Percentiles rank a stretch among this genome's conserved stretches.
Evolutionary conservation across 2,797 vertebrate species (phyloP).

Genomic region (Furcifer pardalis): DNA sequence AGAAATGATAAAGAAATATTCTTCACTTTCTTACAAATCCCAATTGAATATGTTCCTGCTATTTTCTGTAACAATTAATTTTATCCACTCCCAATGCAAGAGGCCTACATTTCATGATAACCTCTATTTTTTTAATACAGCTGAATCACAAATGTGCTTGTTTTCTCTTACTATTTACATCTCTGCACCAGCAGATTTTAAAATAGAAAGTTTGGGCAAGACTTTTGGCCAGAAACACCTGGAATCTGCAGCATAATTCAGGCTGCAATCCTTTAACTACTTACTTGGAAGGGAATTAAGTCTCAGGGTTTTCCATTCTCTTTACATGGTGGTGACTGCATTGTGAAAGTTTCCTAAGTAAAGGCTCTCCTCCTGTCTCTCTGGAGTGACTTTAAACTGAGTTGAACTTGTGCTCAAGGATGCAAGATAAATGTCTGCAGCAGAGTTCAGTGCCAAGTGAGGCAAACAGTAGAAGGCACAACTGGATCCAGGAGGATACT

Average conservation of each 20-base stretch:
- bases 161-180: neutral
- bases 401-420: too few species aligned
- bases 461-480: neutral
- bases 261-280: neutral
- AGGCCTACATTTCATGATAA: conserved; percentile 7
- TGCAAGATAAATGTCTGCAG: too few species aligned
- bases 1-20: neutral
- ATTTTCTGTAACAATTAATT: conserved; percentile 5
- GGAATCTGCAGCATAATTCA: neutral
- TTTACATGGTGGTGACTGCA: too few species aligned
- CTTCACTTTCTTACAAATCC: neutral
- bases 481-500: neutral
- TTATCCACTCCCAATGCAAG: neutral
- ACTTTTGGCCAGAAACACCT: too few species aligned
- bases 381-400: too few species aligned
- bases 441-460: too few species aligned
- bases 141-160: neutral
- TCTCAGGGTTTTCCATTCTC: too few species aligned
- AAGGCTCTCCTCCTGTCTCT: too few species aligned
- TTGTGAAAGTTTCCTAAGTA: neutral
- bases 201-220: neutral
- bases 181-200: neutral
- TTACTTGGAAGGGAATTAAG: neutral
- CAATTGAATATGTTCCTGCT: neutral
- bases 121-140: conserved; percentile 13